These are phyloP conservation scores for Acleris holmiana DNA, from an alignment of 2,888 invertebrate species.

Conservation along the genomic window DNA sequence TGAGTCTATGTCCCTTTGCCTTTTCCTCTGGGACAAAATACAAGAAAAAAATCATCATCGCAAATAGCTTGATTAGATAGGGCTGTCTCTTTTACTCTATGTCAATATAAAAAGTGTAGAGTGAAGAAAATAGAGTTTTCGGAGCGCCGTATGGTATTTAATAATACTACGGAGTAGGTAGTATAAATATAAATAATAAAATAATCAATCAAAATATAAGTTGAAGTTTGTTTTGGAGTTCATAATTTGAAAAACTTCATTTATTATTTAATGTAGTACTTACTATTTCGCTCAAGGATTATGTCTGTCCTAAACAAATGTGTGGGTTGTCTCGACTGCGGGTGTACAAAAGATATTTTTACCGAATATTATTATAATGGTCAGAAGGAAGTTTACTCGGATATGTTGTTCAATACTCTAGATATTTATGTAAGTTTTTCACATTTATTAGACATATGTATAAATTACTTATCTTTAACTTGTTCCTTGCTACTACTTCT, in stretches of 20 bases:
- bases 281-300: background rate
- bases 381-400: conserved; percentile 20
- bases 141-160: too few relatives aligned
- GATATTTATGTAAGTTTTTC: conserved; percentile 22
- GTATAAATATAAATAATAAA: too few relatives aligned
- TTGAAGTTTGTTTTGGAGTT: background rate
- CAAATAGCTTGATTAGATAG: too few relatives aligned
- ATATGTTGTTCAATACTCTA: conserved; percentile 19
- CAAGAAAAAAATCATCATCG: too few relatives aligned
- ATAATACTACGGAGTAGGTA: too few relatives aligned
- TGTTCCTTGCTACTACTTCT: background rate
- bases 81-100: too few relatives aligned
- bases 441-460: background rate
- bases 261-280: background rate
- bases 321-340: conserved; percentile 10
- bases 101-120: too few relatives aligned
- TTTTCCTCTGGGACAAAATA: too few relatives aligned
- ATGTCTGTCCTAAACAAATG: conserved; percentile 16
- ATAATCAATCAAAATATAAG: too few relatives aligned
- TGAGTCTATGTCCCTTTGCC: too few relatives aligned
- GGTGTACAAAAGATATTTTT: conserved; percentile 24
- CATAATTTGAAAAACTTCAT: background rate
- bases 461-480: background rate
- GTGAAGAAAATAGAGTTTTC: too few relatives aligned
- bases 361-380: conserved; percentile 23